Conservation (phyloP, 2,797 vertebrate species). For the Melanotaenia trifasciata region DNA sequence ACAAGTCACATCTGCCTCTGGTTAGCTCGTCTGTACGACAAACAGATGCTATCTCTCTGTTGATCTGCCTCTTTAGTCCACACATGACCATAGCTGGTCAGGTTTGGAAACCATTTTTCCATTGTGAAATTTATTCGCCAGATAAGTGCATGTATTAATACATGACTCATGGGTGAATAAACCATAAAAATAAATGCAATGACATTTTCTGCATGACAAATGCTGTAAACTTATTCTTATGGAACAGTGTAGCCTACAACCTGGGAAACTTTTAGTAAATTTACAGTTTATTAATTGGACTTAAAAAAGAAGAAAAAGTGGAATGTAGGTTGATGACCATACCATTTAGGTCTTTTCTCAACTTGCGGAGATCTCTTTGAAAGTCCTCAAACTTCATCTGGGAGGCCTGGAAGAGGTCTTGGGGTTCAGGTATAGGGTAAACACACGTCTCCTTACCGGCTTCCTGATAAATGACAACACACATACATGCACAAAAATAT, state of each 20-base stretch:
- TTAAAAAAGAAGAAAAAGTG: slow-evolving; percentile 10
- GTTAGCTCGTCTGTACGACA: slow-evolving; percentile 82
- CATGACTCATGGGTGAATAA: slow-evolving; percentile 24
- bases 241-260: slow-evolving; percentile 15
- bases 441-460: slow-evolving; percentile 92
- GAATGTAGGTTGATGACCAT: slow-evolving; percentile 42
- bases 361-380: slow-evolving; percentile 93
- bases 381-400: slow-evolving; percentile 99
- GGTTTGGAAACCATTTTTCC: slow-evolving; percentile 58
- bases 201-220: slow-evolving; percentile 46
- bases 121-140: slow-evolving; percentile 34
- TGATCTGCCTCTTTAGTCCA: slow-evolving; percentile 78
- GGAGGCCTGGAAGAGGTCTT: slow-evolving; percentile 95
- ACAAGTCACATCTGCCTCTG: slow-evolving; percentile 86
- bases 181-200: slow-evolving; percentile 20
- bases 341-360: slow-evolving; percentile 95
- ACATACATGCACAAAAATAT: slow-evolving; percentile 42
- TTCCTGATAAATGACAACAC: slow-evolving; percentile 83
- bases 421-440: slow-evolving; percentile 94
- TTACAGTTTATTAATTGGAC: slow-evolving; percentile 19
- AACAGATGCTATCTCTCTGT: slow-evolving; percentile 81
- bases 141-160: slow-evolving; percentile 46
- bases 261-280: slow-evolving; percentile 30
- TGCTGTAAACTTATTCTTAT: slow-evolving; percentile 28
- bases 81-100: slow-evolving; percentile 70